Conservation (phyloP, 2,113 vertebrate species). For the Pithys albifrons region DNA sequence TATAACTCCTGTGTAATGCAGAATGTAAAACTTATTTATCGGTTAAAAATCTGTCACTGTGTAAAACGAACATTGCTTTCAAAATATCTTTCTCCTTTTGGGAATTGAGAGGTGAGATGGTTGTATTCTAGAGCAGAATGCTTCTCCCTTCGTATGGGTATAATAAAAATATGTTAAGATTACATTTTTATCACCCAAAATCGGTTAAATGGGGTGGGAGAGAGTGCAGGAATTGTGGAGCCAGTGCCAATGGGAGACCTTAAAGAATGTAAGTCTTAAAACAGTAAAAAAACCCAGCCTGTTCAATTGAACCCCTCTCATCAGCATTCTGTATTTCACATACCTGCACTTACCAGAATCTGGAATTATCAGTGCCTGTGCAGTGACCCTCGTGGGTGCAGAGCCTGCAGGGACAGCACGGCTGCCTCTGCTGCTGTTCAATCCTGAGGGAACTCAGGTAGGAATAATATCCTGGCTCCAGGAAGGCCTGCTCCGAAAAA, state of each 20-base stretch:
- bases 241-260: not conserved
- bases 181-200: not conserved
- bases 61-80: not conserved
- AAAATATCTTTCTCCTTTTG: not conserved
- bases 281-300: not conserved
- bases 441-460: rapidly evolving
- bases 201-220: not conserved
- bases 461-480: not conserved
- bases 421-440: not conserved
- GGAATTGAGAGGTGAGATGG: not conserved
- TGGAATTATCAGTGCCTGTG: not conserved
- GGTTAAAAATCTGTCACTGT: not conserved
- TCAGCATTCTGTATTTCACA: not conserved
- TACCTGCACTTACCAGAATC: too few relatives aligned
- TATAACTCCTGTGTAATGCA: rapidly evolving
- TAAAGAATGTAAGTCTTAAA: not conserved
- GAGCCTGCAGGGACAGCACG: not conserved
- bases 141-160: not conserved
- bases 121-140: not conserved
- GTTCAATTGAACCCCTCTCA: rapidly evolving
- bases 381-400: not conserved
- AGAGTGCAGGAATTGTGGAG: not conserved
- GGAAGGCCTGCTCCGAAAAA: not conserved
- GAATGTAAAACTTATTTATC: not conserved
- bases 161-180: not conserved